Evolutionary conservation across 2,797 vertebrate genomes (phyloP).

Genomic region (Catharus ustulatus): DNA sequence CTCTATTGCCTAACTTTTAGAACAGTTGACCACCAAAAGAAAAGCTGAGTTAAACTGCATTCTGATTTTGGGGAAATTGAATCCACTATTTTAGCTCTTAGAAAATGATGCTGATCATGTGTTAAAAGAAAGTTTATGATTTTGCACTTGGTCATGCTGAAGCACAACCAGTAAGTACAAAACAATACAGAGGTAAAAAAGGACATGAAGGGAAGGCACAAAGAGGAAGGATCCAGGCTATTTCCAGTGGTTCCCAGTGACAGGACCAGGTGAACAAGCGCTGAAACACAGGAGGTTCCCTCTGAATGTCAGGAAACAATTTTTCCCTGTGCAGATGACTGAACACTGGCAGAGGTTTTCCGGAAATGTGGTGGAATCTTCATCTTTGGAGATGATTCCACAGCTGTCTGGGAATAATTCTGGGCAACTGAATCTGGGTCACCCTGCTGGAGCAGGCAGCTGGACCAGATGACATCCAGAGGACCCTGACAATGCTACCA

Average conservation of each 20-base stretch:
- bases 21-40: background rate
- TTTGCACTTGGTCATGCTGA: background rate
- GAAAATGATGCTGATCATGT: background rate
- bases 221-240: background rate
- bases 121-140: background rate
- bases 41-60: background rate
- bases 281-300: background rate
- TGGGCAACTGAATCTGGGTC: background rate
- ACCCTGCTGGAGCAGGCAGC: background rate
- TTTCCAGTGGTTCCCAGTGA: background rate
- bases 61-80: background rate
- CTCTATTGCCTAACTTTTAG: background rate
- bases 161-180: background rate
- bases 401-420: accelerated
- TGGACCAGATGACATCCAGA: background rate
- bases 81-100: background rate
- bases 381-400: background rate
- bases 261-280: background rate
- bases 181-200: background rate
- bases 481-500: background rate
- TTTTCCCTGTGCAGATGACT: background rate
- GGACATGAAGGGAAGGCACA: background rate
- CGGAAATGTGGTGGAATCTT: background rate
- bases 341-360: background rate
- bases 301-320: background rate